These are phyloP conservation scores for Tanytarsus gracilentus DNA, from an alignment of 2,888 invertebrate species.

Conservation along the genomic window DNA sequence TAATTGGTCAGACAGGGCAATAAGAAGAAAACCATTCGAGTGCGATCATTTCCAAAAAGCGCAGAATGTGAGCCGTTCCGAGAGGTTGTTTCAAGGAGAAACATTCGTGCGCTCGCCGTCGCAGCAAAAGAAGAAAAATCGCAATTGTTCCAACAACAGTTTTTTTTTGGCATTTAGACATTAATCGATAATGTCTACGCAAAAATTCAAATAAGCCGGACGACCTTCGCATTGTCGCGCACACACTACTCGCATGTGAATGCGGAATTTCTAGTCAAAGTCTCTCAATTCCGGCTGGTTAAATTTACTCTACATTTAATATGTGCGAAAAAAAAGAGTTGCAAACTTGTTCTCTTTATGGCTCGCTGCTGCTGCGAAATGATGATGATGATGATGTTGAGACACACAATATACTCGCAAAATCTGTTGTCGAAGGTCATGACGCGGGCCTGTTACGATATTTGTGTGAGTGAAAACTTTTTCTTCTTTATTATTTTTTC, in stretches of 20 bases:
- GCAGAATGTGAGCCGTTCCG: not conserved
- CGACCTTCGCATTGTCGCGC: no score
- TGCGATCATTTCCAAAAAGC: constrained; percentile 22
- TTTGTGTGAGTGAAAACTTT: constrained; percentile 7
- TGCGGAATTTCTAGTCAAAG: no score
- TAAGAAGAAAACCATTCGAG: constrained; percentile 14
- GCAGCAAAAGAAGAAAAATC: not conserved
- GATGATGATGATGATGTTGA: not conserved
- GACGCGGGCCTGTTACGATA: not conserved
- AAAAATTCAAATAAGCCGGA: no score
- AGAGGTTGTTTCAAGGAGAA: constrained; percentile 27
- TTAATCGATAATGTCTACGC: no score
- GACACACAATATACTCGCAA: constrained; percentile 18
- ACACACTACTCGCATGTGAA: no score
- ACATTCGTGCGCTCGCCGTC: not conserved
- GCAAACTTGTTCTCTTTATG: constrained; percentile 9
- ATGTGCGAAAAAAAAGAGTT: constrained; percentile 3
- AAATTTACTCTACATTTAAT: no score
- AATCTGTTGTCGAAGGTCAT: constrained; percentile 28
- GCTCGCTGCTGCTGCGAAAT: not conserved
- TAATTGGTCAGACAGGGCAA: constrained; percentile 7
- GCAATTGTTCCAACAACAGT: not conserved
- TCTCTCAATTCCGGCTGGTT: constrained; percentile 6
- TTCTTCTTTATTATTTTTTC: not conserved
- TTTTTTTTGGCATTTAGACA: not conserved